Evolutionary conservation across 2,888 invertebrate genomes (phyloP).

Genomic region (Lamproptera curius): DNA sequence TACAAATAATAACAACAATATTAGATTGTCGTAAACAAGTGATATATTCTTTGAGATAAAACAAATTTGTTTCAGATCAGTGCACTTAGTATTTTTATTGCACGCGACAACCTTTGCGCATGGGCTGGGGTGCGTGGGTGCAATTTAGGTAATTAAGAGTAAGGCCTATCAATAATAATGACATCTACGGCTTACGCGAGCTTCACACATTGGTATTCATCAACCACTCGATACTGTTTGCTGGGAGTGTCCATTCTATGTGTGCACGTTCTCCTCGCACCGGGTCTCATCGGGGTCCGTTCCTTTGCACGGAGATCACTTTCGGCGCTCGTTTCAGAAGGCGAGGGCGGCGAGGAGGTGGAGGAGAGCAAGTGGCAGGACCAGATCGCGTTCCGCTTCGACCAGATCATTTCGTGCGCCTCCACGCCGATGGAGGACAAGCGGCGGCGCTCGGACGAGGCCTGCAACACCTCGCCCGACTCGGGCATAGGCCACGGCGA

Average conservation of each 20-base stretch:
- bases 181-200: slow-evolving; percentile 17
- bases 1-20: background rate
- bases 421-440: slow-evolving; percentile 94
- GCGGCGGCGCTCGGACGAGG: slow-evolving; percentile 88
- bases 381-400: slow-evolving; percentile 95
- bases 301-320: slow-evolving; percentile 20
- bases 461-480: slow-evolving; percentile 92
- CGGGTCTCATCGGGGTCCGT: background rate
- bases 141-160: slow-evolving; percentile 20
- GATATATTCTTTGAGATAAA: slow-evolving; percentile 19
- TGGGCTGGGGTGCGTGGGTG: slow-evolving; percentile 17
- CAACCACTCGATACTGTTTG: slow-evolving; percentile 7
- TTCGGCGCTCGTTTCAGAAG: slow-evolving; percentile 58
- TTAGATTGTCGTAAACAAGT: background rate
- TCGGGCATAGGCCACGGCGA: slow-evolving; percentile 89
- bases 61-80: slow-evolving; percentile 21
- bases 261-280: background rate
- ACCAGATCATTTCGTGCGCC: slow-evolving; percentile 94
- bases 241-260: slow-evolving; percentile 21
- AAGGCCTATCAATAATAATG: slow-evolving; percentile 18
- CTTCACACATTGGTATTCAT: slow-evolving; percentile 16
- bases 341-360: slow-evolving; percentile 81
- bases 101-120: slow-evolving; percentile 17
- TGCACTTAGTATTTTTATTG: slow-evolving; percentile 21
- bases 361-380: slow-evolving; percentile 95